These are phyloP conservation scores for Phataginus tetradactyla DNA, from an alignment of 2,797 vertebrate genomes.

Conservation along the genomic window DNA sequence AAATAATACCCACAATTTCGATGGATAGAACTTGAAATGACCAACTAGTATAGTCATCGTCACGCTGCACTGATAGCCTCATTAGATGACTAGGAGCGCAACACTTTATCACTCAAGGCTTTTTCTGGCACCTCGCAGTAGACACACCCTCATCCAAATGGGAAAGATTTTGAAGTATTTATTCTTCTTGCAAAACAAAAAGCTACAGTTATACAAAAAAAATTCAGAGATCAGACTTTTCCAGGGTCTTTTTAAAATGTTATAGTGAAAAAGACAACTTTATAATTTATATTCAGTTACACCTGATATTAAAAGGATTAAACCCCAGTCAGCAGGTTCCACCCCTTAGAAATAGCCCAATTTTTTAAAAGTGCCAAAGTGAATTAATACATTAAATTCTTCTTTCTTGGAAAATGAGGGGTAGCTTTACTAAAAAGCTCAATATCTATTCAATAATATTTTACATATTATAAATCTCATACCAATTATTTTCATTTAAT, in stretches of 20 bases:
- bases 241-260: background rate
- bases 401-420: background rate
- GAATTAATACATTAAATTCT: background rate
- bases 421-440: background rate
- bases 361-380: background rate
- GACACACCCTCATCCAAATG: background rate
- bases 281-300: background rate
- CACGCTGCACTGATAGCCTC: background rate
- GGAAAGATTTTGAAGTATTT: background rate
- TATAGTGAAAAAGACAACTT: background rate
- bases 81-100: background rate
- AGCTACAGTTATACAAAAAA: background rate
- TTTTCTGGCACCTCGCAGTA: background rate
- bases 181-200: background rate
- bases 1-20: background rate
- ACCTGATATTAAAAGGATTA: slow-evolving; percentile 35
- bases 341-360: background rate
- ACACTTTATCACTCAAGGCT: background rate
- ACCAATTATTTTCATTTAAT: slow-evolving; percentile 1
- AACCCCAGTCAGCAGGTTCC: background rate
- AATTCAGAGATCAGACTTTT: background rate
- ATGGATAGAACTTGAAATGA: background rate
- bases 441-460: background rate
- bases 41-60: background rate
- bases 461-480: background rate